These are phyloP conservation scores for Halcyon malimbica DNA, from an alignment of 2,113 vertebrate species.

Conservation along the genomic window DNA sequence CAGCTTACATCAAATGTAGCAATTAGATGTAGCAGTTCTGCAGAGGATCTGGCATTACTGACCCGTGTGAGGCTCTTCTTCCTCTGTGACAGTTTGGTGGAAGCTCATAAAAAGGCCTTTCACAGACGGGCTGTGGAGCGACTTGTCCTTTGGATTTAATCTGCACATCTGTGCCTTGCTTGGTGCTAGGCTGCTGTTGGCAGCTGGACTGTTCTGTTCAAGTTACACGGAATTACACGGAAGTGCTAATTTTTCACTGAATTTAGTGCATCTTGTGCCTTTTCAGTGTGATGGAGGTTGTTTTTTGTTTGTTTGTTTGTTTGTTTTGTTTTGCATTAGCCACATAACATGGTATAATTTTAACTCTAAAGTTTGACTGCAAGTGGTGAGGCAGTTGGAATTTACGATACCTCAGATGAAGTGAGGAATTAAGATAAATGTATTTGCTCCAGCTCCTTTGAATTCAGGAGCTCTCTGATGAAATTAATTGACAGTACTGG, in stretches of 20 bases:
- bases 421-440: not conserved
- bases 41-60: not conserved
- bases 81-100: not conserved
- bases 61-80: not conserved
- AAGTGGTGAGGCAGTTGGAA: not conserved
- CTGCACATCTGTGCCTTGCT: not conserved
- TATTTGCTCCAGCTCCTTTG: not conserved
- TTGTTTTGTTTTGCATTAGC: not conserved
- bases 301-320: not conserved
- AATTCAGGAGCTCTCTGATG: not conserved
- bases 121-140: not conserved
- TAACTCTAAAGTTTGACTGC: not conserved
- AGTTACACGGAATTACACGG: not conserved
- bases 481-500: not conserved
- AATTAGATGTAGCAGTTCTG: not conserved
- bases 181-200: not conserved
- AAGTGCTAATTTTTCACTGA: not conserved
- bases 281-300: not conserved
- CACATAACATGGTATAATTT: not conserved
- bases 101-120: not conserved
- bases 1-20: not conserved
- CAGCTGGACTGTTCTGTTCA: not conserved
- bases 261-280: not conserved
- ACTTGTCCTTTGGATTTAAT: not conserved
- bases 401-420: not conserved